Percentiles rank a stretch among this genome's conserved stretches.
Evolutionary conservation across 35 echinoderm and acorn worm species (phyloP).

Genomic region (Holothuria glaberrima): DNA sequence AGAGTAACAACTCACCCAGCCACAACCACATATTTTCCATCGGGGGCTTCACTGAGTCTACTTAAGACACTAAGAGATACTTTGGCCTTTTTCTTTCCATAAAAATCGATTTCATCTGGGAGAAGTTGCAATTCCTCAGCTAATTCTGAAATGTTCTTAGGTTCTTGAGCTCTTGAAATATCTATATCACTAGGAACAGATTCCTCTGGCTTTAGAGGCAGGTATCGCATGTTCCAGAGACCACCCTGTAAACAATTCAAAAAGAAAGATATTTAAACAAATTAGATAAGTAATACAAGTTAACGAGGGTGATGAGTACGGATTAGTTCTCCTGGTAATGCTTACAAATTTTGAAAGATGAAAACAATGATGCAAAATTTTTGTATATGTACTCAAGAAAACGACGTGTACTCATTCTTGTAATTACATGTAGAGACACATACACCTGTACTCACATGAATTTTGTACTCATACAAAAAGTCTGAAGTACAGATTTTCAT

Average conservation of each 20-base stretch:
- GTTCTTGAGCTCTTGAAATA: conserved; percentile 85
- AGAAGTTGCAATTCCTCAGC: conserved; percentile 86
- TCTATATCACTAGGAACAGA: conserved; percentile 91
- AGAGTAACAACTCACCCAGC: conserved; percentile 97
- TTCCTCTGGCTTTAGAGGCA: conserved; percentile 63
- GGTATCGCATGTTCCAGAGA: conserved; percentile 85
- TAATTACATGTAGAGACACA: too few relatives aligned
- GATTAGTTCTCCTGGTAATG: too few relatives aligned
- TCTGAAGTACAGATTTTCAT: too few relatives aligned
- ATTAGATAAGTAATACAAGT: background rate
- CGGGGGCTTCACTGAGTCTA: conserved; percentile 69
- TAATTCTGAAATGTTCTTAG: conserved; percentile 93
- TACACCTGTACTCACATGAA: too few relatives aligned
- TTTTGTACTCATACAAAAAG: too few relatives aligned
- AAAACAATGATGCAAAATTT: too few relatives aligned
- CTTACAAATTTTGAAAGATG: too few relatives aligned
- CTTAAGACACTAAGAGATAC: conserved; percentile 81
- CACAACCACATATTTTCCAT: conserved; percentile 94
- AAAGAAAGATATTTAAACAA: background rate
- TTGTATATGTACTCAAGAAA: too few relatives aligned
- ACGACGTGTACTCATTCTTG: too few relatives aligned
- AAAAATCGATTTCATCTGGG: conserved; percentile 92
- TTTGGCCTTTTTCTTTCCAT: conserved; percentile 96
- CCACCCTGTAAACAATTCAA: conserved; percentile 57
- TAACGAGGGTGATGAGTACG: too few relatives aligned